Evolutionary conservation across 2,797 vertebrate species (phyloP).

Genomic region (Thripadectes ignobilis): DNA sequence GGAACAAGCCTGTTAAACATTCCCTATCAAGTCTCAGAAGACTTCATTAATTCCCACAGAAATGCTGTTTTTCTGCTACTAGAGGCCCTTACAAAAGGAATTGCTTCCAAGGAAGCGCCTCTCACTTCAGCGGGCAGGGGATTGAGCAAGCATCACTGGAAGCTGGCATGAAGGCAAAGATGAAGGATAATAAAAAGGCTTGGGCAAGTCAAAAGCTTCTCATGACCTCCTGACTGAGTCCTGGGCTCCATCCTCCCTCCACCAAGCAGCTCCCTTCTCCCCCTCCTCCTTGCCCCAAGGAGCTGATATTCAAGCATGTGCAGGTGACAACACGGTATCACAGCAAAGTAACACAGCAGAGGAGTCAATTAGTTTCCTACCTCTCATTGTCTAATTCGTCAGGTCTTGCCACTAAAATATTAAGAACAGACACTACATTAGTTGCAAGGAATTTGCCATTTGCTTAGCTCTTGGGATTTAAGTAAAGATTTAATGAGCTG

Average conservation of each 20-base stretch:
- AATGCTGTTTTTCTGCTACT: not conserved
- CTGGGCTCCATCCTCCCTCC: not conserved
- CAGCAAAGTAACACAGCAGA: slow-evolving; percentile 27
- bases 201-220: not conserved
- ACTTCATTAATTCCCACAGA: not conserved
- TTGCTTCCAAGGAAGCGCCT: not conserved
- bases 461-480: slow-evolving; percentile 55
- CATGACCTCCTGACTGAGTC: not conserved
- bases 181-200: not conserved
- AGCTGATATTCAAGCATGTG: not conserved
- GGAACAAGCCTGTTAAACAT: not conserved
- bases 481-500: slow-evolving; percentile 48
- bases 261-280: not conserved
- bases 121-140: not conserved
- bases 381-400: slow-evolving; percentile 91
- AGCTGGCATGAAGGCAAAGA: not conserved
- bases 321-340: not conserved
- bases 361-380: slow-evolving; percentile 78
- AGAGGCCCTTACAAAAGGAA: not conserved
- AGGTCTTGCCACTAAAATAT: slow-evolving; percentile 83
- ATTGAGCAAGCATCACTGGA: not conserved
- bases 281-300: not conserved
- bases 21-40: not conserved
- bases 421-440: slow-evolving; percentile 78
- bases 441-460: slow-evolving; percentile 64